phyloP scores from a whole-genome alignment of 2,113 vertebrate species.

The Arothron firmamentum region DNA sequence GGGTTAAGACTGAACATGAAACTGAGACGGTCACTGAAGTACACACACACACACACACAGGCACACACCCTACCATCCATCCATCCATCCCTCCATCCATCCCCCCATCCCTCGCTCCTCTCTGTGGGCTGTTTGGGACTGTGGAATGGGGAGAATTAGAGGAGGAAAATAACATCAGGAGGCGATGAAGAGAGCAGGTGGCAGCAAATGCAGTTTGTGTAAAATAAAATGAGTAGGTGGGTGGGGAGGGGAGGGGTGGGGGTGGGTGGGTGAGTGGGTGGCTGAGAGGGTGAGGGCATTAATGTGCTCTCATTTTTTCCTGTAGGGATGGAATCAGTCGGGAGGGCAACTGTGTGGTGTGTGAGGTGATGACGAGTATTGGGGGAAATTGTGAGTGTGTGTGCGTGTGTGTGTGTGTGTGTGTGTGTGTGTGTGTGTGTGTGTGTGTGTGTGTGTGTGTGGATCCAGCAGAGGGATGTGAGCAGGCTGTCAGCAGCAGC shows the following conservation, averaged over 20 bases:
- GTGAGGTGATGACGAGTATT: constrained; percentile 36
- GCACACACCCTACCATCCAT: neutral
- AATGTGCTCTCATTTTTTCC: constrained; percentile 9
- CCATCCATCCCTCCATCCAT: neutral
- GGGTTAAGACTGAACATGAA: no score
- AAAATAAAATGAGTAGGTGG: constrained; percentile 5
- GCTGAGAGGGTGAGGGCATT: constrained; percentile 12
- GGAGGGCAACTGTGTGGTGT: constrained; percentile 30
- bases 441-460: constrained; percentile 26
- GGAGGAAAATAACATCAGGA: constrained; percentile 12
- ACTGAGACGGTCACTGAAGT: constrained; percentile 25
- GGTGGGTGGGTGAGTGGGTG: neutral
- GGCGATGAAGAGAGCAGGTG: constrained; percentile 25
- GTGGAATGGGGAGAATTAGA: constrained; percentile 6
- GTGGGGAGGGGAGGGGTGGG: neutral
- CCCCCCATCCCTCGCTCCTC: neutral
- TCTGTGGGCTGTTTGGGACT: constrained; percentile 6
- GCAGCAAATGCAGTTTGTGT: constrained; percentile 14
- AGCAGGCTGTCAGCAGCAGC: constrained; percentile 10
- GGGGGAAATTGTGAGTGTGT: constrained; percentile 34
- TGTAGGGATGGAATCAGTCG: constrained; percentile 37
- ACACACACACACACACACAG: neutral
- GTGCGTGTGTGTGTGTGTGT: constrained; percentile 23
- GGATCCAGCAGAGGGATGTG: constrained; percentile 33
- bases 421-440: constrained; percentile 27